Conservation (phyloP, 2,113 vertebrate species). For the Perognathus longimembris region DNA sequence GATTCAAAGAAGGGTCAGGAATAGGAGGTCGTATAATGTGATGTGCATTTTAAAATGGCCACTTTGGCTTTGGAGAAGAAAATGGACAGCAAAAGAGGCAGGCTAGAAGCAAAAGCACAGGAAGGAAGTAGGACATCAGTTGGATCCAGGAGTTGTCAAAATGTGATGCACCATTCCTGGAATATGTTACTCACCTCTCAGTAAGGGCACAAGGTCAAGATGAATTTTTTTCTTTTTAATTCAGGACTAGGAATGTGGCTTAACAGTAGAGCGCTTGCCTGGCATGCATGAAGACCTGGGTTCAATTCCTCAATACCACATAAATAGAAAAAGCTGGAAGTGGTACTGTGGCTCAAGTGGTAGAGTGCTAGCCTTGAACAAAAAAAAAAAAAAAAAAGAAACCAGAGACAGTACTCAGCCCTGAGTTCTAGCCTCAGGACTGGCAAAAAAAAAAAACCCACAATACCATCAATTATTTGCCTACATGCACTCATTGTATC, state of each 20-base stretch:
- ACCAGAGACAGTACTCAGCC: too few species aligned
- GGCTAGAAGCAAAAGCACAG: not conserved
- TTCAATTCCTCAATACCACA: too few species aligned
- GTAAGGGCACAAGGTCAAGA: not conserved
- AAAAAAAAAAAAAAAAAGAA: too few species aligned
- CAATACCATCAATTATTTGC: not conserved
- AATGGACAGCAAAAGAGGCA: not conserved
- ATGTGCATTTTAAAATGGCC: not conserved
- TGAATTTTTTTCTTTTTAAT: too few species aligned
- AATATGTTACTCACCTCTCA: not conserved
- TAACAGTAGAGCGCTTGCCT: too few species aligned
- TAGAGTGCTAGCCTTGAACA: too few species aligned
- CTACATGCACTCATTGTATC: not conserved
- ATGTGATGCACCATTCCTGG: not conserved
- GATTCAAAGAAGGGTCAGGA: slow-evolving; percentile 13
- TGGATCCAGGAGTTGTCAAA: not conserved
- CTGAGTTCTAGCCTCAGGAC: too few species aligned
- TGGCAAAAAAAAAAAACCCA: not conserved
- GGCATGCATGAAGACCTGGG: too few species aligned
- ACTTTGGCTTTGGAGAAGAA: slow-evolving; percentile 1
- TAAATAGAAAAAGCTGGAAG: too few species aligned
- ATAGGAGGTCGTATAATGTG: not conserved
- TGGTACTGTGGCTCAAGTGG: too few species aligned
- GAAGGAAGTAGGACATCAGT: not conserved
- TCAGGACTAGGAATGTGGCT: too few species aligned